Evolutionary conservation across 2,888 invertebrate genomes (phyloP).

Genomic region (Venustoraphidia nigricollis): DNA sequence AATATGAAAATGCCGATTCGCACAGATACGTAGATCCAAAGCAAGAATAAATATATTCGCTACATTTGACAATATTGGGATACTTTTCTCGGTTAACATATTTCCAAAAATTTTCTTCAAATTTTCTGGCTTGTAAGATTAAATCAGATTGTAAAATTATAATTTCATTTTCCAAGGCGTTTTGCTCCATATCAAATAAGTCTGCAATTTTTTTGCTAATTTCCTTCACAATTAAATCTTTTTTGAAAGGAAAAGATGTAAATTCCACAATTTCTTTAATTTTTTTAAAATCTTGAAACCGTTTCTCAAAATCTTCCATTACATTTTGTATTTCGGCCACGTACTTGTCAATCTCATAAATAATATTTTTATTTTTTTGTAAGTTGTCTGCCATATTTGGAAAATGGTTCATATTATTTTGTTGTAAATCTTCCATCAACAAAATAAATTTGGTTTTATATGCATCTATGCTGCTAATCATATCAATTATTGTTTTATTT

Average conservation of each 20-base stretch:
- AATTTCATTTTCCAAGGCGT: constrained; percentile 11
- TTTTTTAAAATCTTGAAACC: constrained; percentile 10
- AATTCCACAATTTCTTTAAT: constrained; percentile 10
- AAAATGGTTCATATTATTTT: constrained; percentile 6
- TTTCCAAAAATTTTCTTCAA: constrained; percentile 12
- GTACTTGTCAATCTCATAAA: constrained; percentile 8
- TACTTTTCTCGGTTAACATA: constrained; percentile 10
- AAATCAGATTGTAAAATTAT: constrained; percentile 11
- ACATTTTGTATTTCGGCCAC: constrained; percentile 8
- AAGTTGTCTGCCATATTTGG: constrained; percentile 2
- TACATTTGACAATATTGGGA: constrained; percentile 10
- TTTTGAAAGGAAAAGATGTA: constrained; percentile 8
- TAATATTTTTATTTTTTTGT: constrained; percentile 9
- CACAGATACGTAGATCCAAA: constrained; percentile 10
- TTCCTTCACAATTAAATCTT: constrained; percentile 7
- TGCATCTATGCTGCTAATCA: constrained; percentile 6
- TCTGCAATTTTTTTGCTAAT: constrained; percentile 8
- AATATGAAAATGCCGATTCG: constrained; percentile 12
- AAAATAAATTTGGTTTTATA: constrained; percentile 6
- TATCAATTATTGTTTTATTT: constrained; percentile 10
- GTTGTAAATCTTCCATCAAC: constrained; percentile 8
- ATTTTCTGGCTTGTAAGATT: constrained; percentile 11
- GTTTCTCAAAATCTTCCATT: constrained; percentile 9
- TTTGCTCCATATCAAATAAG: constrained; percentile 10
- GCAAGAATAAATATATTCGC: constrained; percentile 9